Evolutionary conservation across 1,140 invertebrate species (phyloP).

Genomic region (Drosophila yakuba): DNA sequence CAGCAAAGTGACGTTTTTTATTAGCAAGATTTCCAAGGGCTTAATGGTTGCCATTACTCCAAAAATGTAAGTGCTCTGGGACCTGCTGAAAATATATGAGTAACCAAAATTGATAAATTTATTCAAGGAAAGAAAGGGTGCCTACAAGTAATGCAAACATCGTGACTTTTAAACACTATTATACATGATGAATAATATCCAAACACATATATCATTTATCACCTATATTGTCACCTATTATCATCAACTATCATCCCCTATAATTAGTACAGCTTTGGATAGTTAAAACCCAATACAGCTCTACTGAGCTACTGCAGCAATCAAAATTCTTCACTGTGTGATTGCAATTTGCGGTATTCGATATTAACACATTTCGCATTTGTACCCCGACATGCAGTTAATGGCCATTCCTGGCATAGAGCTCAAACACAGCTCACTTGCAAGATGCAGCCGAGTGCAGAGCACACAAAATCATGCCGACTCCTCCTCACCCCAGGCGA

Average conservation of each 20-base stretch:
- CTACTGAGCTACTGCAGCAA: not conserved
- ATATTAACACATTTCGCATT: slow-evolving; percentile 33
- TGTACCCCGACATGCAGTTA: slow-evolving; percentile 49
- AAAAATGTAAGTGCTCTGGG: not conserved
- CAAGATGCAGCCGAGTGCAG: slow-evolving; percentile 29
- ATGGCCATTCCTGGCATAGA: slow-evolving; percentile 40
- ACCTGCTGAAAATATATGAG: too few species aligned
- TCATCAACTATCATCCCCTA: too few species aligned
- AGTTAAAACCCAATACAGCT: not conserved
- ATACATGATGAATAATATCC: too few species aligned
- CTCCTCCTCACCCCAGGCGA: slow-evolving; percentile 25
- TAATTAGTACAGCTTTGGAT: too few species aligned
- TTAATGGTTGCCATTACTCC: not conserved
- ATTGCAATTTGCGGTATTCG: not conserved
- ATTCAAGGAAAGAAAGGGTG: not conserved
- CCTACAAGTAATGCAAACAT: too few species aligned
- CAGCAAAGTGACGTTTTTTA: not conserved
- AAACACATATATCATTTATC: too few species aligned
- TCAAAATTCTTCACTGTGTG: not conserved
- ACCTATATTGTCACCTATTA: too few species aligned
- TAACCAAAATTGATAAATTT: not conserved
- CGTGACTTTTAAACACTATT: too few species aligned
- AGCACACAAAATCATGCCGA: slow-evolving; percentile 35
- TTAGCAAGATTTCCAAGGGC: not conserved
- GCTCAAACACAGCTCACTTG: slow-evolving; percentile 38